phyloP scores from a whole-genome alignment of 1,140 invertebrate genomes.

The Plodia interpunctella region DNA sequence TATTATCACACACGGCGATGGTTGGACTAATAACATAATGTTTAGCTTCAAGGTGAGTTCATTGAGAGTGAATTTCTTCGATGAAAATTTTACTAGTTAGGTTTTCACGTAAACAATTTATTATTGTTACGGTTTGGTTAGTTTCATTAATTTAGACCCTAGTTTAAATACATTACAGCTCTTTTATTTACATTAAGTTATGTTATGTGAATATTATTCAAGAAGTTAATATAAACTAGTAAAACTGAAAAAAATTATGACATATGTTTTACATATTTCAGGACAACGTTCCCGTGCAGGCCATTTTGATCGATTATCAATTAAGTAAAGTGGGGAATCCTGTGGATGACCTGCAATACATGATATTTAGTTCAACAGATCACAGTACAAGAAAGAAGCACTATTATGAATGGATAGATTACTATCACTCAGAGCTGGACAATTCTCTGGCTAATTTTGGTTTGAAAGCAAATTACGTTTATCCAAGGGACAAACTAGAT shows the following conservation, averaged over 20 bases:
- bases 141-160: too few species aligned
- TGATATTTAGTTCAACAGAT: slow-evolving; percentile 34
- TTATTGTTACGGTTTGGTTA: too few species aligned
- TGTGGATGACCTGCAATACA: slow-evolving; percentile 24
- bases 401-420: slow-evolving; percentile 36
- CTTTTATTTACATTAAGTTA: too few species aligned
- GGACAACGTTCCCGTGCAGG: too few species aligned
- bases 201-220: too few species aligned
- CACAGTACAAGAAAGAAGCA: slow-evolving; percentile 21
- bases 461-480: slow-evolving; percentile 24
- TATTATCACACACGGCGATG: not conserved
- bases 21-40: not conserved
- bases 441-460: slow-evolving; percentile 21
- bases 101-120: too few species aligned
- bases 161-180: too few species aligned
- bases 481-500: slow-evolving; percentile 30
- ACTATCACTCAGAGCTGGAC: slow-evolving; percentile 29
- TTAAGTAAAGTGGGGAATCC: slow-evolving; percentile 19
- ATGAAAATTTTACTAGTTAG: too few species aligned
- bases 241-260: too few species aligned
- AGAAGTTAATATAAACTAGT: too few species aligned
- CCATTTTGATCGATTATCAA: slow-evolving; percentile 45
- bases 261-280: too few species aligned
- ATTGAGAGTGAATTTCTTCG: not conserved
- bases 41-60: not conserved